Evolutionary conservation across 2,797 vertebrate genomes (phyloP).

Genomic region (Tokudaia muenninki): DNA sequence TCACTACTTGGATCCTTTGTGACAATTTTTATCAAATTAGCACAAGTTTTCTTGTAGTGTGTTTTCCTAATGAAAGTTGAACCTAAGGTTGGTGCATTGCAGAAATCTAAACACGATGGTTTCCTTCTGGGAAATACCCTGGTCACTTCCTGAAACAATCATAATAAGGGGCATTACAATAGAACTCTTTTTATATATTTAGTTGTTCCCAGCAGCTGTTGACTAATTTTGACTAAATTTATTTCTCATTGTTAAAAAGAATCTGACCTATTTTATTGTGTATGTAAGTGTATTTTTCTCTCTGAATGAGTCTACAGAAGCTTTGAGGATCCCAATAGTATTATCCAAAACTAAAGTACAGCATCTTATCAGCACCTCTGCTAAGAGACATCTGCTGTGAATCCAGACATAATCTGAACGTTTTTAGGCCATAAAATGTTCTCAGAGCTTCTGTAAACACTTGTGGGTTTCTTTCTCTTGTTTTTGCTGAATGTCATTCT

Average conservation of each 20-base stretch:
- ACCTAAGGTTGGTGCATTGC: slow-evolving; percentile 28
- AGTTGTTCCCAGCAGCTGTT: slow-evolving; percentile 58
- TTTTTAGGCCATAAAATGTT: neutral
- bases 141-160: slow-evolving; percentile 53
- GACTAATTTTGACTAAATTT: slow-evolving; percentile 64
- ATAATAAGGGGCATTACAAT: slow-evolving; percentile 62
- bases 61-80: slow-evolving; percentile 30
- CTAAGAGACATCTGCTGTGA: slow-evolving; percentile 9
- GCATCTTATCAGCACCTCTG: neutral
- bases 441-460: slow-evolving; percentile 34
- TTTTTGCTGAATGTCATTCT: neutral
- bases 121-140: slow-evolving; percentile 45
- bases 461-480: neutral
- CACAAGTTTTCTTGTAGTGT: neutral
- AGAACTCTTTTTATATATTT: slow-evolving; percentile 53
- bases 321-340: slow-evolving; percentile 50
- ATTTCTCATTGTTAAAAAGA: slow-evolving; percentile 74
- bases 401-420: neutral
- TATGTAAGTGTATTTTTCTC: slow-evolving; percentile 67
- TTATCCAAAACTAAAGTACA: slow-evolving; percentile 67
- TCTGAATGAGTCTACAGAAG: slow-evolving; percentile 54
- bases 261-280: slow-evolving; percentile 68
- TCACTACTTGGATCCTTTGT: neutral
- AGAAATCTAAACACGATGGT: neutral
- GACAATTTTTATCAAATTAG: slow-evolving; percentile 38